These are phyloP conservation scores for Oreochromis tanganicae DNA, from an alignment of 2,113 vertebrate genomes.

Conservation along the genomic window DNA sequence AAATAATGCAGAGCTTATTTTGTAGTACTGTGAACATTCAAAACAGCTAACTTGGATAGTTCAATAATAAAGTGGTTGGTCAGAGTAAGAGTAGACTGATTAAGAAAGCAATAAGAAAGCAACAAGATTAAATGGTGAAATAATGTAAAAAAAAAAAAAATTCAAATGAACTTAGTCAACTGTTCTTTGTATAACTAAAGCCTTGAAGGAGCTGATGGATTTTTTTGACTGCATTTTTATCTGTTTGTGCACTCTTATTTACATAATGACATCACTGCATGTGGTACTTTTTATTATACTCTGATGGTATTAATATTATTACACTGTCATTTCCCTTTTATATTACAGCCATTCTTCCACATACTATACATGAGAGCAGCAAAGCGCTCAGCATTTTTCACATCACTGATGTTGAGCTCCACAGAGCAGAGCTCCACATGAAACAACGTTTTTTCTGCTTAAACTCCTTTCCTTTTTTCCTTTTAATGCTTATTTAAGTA, in stretches of 20 bases:
- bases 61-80: background rate
- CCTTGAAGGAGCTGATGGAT: background rate
- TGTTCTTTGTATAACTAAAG: background rate
- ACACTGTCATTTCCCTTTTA: background rate
- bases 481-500: background rate
- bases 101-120: background rate
- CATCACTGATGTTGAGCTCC: background rate
- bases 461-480: background rate
- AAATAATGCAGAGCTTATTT: background rate
- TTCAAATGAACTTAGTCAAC: background rate
- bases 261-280: background rate
- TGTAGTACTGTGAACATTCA: background rate
- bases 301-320: background rate
- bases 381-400: background rate
- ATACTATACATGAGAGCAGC: background rate
- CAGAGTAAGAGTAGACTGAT: background rate
- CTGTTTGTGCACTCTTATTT: background rate
- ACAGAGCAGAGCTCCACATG: background rate
- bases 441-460: background rate
- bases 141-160: background rate
- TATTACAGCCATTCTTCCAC: background rate
- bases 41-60: background rate
- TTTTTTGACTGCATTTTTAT: background rate
- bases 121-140: background rate
- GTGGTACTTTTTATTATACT: background rate